Evolutionary conservation across 2,888 invertebrate species (phyloP).

Genomic region (Trichogramma evanescens): DNA sequence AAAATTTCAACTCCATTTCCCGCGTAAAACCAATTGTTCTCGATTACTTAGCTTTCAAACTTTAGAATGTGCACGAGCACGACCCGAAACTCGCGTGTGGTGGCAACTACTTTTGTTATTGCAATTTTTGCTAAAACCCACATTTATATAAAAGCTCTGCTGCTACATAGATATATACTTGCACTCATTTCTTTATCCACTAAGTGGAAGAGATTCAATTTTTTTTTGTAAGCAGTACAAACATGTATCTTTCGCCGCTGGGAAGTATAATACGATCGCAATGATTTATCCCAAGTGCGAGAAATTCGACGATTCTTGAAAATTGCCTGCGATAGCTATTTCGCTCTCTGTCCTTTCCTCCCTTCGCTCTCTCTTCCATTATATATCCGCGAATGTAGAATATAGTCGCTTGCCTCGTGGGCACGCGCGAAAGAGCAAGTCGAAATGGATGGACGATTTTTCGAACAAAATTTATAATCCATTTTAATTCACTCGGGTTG

Average conservation of each 20-base stretch:
- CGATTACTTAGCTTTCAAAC: no score
- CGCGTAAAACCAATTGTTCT: no score
- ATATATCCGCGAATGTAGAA: no score
- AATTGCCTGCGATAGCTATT: constrained; percentile 19
- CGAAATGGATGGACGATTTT: constrained; percentile 35
- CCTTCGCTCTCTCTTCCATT: not conserved
- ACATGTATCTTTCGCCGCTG: not conserved
- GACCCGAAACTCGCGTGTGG: no score
- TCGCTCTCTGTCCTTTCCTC: not conserved
- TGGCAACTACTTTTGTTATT: no score
- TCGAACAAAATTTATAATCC: constrained; percentile 41
- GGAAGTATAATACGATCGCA: constrained; percentile 9
- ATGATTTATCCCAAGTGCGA: constrained; percentile 14
- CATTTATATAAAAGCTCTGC: no score
- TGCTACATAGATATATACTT: no score
- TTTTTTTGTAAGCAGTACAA: not conserved
- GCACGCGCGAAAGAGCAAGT: constrained; percentile 19
- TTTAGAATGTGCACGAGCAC: no score
- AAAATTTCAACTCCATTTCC: no score
- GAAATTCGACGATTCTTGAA: constrained; percentile 15
- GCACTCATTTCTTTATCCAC: constrained; percentile 3
- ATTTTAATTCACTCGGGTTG: constrained; percentile 41
- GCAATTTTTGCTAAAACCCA: no score
- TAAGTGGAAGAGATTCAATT: constrained; percentile 21
- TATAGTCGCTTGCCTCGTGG: not conserved